Percentiles rank a stretch among this genome's conserved stretches.
Evolutionary conservation across 2,113 vertebrate genomes (phyloP).

Genomic region (Hyla sarda): DNA sequence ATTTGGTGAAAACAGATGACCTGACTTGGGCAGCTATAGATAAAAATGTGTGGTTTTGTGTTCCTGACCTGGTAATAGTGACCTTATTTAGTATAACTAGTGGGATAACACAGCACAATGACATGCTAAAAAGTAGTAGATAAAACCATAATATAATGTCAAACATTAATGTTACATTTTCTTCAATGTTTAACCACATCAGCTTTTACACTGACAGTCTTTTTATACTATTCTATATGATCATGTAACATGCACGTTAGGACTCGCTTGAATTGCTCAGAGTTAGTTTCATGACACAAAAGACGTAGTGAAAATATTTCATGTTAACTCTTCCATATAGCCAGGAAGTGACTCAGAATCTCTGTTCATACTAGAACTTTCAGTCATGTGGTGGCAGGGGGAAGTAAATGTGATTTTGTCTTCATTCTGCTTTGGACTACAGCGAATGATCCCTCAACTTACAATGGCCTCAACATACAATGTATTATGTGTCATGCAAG

Average conservation of each 20-base stretch:
- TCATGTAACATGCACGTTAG: background rate
- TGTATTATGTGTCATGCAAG: background rate
- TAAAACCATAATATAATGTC: background rate
- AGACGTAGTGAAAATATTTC: background rate
- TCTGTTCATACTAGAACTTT: no score
- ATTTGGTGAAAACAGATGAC: background rate
- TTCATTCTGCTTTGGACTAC: no score
- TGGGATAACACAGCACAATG: no score
- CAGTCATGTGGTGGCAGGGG: no score
- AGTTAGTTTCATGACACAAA: conserved; percentile 21
- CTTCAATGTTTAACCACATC: background rate
- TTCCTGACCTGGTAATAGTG: background rate
- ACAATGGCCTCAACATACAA: no score
- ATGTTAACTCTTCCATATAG: background rate
- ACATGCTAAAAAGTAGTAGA: no score
- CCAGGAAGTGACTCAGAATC: background rate
- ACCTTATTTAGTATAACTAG: background rate
- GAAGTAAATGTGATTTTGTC: no score
- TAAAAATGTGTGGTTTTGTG: background rate
- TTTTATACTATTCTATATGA: background rate
- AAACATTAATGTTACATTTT: background rate
- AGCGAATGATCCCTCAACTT: no score
- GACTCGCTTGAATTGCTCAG: background rate
- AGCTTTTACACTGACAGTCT: background rate
- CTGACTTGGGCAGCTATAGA: background rate